These are phyloP conservation scores for Neolamprologus falcicula DNA, from an alignment of 2,113 vertebrate genomes.

Conservation along the genomic window DNA sequence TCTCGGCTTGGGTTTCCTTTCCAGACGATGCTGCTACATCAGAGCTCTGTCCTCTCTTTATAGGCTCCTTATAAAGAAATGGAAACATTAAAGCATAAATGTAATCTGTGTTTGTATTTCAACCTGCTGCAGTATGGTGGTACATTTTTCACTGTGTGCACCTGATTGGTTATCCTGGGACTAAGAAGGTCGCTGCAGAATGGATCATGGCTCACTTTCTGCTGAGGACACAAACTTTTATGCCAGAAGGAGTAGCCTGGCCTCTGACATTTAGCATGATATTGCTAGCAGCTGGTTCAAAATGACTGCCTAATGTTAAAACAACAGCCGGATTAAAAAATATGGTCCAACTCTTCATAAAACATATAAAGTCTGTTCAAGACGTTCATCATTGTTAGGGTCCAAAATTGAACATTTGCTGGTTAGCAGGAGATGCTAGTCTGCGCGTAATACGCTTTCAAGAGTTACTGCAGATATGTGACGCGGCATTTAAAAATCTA, in stretches of 20 bases:
- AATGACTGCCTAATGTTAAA: neutral
- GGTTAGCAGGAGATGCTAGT: neutral
- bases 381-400: neutral
- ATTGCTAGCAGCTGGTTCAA: neutral
- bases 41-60: neutral
- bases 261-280: neutral
- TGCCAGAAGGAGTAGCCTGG: neutral
- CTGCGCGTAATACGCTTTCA: neutral
- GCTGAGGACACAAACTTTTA: neutral
- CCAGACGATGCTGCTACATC: neutral
- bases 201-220: neutral
- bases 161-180: neutral
- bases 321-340: neutral
- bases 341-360: neutral
- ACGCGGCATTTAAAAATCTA: neutral
- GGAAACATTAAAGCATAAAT: neutral
- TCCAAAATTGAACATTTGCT: neutral
- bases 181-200: neutral
- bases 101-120: neutral
- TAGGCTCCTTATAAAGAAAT: neutral
- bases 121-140: neutral
- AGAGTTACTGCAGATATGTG: neutral
- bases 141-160: neutral
- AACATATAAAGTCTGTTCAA: neutral
- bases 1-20: neutral